Base-by-base conservation (phyloP, 2,888 invertebrate species). In the Pogonocherus hispidulus region DNA sequence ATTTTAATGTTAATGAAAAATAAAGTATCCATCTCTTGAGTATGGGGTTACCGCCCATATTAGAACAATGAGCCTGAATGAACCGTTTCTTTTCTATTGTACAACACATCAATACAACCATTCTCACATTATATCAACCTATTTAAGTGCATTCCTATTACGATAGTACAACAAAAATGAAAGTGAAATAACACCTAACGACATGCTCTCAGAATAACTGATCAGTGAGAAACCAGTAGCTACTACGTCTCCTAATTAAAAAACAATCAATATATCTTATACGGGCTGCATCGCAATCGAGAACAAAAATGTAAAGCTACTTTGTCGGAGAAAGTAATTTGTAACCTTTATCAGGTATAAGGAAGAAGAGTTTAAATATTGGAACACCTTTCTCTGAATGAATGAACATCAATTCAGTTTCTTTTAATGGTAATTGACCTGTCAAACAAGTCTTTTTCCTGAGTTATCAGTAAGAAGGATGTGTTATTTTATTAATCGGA, bases 271-370 rank as follows among this genome's bases (percentile, higher is more conserved):
- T 8, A 22, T 20, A 16, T 11, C 16, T 18, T 32, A 27, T 41
- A 54, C 22, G 41, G 44, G 52, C 23, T 41, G 44, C 18, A 63
- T 16, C 9, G 51, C 41, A 23, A 44, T 47, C 23, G 23, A 51
- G 57, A 35, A 44, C 32, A 47, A 20, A 18, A 32, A 46, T 49
- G 35, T 32, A 60, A 65, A 44, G 59, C 57, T 35, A 69, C 51
- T 62, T 23, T 62, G 60, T 27, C 52, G 32, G 66, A 66, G 69
- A 69, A 69, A 69, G 69, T 59, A 66, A 57, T 63, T 44, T 37
- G 51, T 14, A 57, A 27, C 47, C 55, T 65, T 65, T 52, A 59
- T 59, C 51, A 51, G 44, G 23, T 27, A 49, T 41, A 57, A 49
- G 57, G 59, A 59, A 56, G 41, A 57, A n/a, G 27, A 41, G 35